A percentile compares a stretch with the other conserved stretches of the same genome.
Evolutionary conservation across 2,888 invertebrate genomes (phyloP).

Genomic region (Brenthis ino): DNA sequence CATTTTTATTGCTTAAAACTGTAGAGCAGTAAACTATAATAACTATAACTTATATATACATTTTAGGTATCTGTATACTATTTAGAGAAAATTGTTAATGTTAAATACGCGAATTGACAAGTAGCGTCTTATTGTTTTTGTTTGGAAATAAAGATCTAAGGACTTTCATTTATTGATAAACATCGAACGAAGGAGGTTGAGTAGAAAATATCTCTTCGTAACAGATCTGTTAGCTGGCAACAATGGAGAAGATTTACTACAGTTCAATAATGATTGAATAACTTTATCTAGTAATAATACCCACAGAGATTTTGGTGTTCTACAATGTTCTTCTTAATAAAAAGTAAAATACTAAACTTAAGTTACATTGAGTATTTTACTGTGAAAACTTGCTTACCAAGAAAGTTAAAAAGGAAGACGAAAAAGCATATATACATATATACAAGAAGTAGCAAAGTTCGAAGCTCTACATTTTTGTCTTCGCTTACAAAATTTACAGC

Average conservation of each 20-base stretch:
- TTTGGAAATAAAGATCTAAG: constrained; percentile 2
- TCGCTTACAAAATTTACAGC: constrained; percentile 12
- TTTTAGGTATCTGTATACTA: no score
- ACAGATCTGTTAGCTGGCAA: constrained; percentile 62
- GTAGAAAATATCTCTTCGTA: constrained; percentile 34
- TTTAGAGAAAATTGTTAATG: no score
- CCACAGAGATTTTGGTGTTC: constrained; percentile 7
- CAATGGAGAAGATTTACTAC: constrained; percentile 75
- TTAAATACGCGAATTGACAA: background rate
- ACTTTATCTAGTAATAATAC: constrained; percentile 30
- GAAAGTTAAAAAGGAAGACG: constrained; percentile 4
- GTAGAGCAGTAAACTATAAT: background rate
- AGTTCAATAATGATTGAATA: constrained; percentile 47
- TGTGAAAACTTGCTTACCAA: constrained; percentile 2
- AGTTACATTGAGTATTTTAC: constrained; percentile 3
- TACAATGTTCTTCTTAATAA: constrained; percentile 8
- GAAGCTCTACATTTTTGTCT: constrained; percentile 7
- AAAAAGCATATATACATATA: background rate
- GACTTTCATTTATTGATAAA: constrained; percentile 23
- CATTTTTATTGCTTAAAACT: background rate
- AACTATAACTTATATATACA: no score
- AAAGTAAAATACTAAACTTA: background rate
- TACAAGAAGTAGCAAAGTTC: constrained; percentile 10
- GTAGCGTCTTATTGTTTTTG: constrained; percentile 9
- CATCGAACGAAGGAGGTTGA: constrained; percentile 21